These are phyloP conservation scores for Pseudorhiza aurosa DNA, from an alignment of 30 jellyfish, hydroid and myxozoan species.

Conservation along the genomic window DNA sequence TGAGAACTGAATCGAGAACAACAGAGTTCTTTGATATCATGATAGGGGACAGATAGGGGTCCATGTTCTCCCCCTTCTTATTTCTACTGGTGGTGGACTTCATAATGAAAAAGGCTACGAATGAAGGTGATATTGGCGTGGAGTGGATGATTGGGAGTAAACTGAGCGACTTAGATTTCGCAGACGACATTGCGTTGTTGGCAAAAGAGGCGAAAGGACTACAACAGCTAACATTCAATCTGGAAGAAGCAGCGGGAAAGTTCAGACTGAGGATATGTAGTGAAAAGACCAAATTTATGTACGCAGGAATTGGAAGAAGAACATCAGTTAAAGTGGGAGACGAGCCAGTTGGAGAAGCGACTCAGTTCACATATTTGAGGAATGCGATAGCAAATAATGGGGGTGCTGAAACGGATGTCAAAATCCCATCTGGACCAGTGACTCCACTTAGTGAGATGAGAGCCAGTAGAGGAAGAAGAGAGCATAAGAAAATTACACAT, in stretches of 20 bases:
- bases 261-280: neutral
- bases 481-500: too few relatives aligned
- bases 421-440: neutral
- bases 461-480: too few relatives aligned
- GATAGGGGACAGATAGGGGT: constrained; percentile 16
- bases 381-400: neutral
- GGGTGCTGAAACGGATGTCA: neutral
- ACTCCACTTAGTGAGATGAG: too few relatives aligned
- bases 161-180: constrained; percentile 26
- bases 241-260: neutral
- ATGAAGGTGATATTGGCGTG: neutral
- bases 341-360: neutral
- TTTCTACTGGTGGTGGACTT: constrained; percentile 7
- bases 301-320: neutral
- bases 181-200: constrained; percentile 11
- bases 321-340: neutral
- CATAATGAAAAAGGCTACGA: constrained; percentile 7
- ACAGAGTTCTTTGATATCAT: constrained; percentile 9
- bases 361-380: neutral
- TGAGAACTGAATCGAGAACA: neutral
- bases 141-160: neutral
- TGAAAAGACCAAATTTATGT: constrained; percentile 17
- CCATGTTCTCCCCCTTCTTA: constrained; percentile 11
- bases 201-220: neutral
- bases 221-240: neutral